phyloP scores from a whole-genome alignment of 2,888 invertebrate species.

The Isotomurus palustris region DNA sequence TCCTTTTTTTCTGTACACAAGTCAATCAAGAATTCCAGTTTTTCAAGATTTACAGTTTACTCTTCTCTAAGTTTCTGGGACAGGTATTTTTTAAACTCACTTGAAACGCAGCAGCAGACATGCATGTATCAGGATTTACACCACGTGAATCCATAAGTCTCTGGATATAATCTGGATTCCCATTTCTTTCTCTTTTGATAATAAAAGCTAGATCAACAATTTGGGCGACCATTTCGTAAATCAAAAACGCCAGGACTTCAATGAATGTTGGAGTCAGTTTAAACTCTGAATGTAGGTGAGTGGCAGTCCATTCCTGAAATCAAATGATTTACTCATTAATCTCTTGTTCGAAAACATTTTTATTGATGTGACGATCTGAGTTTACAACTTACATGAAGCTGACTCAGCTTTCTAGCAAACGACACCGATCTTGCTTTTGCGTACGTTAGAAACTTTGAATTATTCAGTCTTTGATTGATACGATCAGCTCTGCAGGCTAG shows the following conservation, averaged over 20 bases:
- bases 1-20: conserved; percentile 34
- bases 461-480: conserved; percentile 24
- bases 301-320: conserved; percentile 27
- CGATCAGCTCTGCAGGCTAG: conserved; percentile 33
- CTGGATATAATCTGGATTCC: conserved; percentile 47
- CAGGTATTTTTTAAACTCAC: conserved; percentile 10
- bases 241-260: conserved; percentile 76
- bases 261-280: conserved; percentile 48
- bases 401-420: conserved; percentile 34
- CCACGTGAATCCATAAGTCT: conserved; percentile 47
- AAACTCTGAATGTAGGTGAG: conserved; percentile 25
- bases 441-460: conserved; percentile 28
- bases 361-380: neutral
- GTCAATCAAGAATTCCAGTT: neutral
- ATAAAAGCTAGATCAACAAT: conserved; percentile 78
- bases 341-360: neutral
- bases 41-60: neutral
- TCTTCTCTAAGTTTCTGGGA: neutral
- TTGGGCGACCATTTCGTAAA: conserved; percentile 85
- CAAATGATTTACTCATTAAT: neutral
- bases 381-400: conserved; percentile 15
- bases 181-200: conserved; percentile 63
- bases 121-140: conserved; percentile 41
- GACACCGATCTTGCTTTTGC: conserved; percentile 40
- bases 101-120: conserved; percentile 36